Conservation (phyloP, 2,113 vertebrate species). For the Alethe diademata region DNA sequence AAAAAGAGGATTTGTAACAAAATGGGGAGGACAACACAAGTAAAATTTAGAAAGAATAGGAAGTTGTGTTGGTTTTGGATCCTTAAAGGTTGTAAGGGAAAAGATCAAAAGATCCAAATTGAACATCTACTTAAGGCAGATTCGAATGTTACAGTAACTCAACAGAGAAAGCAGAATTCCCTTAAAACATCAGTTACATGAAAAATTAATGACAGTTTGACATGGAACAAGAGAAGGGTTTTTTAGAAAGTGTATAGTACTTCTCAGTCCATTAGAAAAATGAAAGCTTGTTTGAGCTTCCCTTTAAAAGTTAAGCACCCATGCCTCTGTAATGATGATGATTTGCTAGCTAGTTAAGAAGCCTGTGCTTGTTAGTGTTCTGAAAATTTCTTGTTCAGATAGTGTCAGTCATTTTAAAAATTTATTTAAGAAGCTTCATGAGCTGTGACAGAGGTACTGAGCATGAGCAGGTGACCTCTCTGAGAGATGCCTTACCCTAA, state of each 20-base stretch:
- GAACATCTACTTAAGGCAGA: neutral
- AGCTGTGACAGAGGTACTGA: neutral
- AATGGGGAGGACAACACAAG: neutral
- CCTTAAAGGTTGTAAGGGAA: neutral
- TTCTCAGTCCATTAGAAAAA: conserved; percentile 2
- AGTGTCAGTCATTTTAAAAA: neutral
- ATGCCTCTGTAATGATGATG: neutral
- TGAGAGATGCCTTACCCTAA: neutral
- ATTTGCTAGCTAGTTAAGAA: conserved; percentile 2
- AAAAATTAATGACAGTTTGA: neutral
- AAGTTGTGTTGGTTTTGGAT: neutral
- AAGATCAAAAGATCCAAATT: neutral
- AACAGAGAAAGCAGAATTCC: neutral
- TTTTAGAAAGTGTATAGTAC: neutral
- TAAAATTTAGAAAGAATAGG: neutral
- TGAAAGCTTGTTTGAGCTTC: neutral
- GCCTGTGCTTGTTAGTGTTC: neutral
- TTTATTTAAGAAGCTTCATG: neutral
- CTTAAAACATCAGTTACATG: neutral
- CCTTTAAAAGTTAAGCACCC: neutral
- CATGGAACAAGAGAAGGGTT: neutral
- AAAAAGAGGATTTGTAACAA: neutral
- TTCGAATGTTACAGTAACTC: neutral
- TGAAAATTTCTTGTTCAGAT: neutral
- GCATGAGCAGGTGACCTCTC: neutral